phyloP scores from a whole-genome alignment of 2,113 vertebrate genomes.

The Rhinolophus ferrumequinum region DNA sequence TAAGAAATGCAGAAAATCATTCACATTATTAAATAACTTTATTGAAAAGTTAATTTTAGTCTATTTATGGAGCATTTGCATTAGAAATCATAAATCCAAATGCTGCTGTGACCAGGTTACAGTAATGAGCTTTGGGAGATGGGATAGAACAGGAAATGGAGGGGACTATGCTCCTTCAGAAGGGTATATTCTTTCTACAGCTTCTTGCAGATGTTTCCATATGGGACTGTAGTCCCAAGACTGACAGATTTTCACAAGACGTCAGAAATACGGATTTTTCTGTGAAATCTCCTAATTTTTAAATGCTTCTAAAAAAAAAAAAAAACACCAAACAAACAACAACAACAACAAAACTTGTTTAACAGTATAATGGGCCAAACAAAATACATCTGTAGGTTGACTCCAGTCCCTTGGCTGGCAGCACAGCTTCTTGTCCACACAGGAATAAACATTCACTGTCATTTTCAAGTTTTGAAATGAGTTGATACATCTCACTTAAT shows the following conservation, averaged over 20 bases:
- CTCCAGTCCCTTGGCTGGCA: not conserved
- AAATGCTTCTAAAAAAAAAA: not conserved
- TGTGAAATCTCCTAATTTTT: not conserved
- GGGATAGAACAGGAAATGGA: not conserved
- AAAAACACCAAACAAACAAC: not conserved
- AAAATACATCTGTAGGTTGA: not conserved
- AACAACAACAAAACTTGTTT: too few relatives aligned
- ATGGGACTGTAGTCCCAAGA: not conserved
- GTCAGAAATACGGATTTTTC: not conserved
- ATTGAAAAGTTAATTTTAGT: not conserved
- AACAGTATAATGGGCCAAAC: too few relatives aligned
- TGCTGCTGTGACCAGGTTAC: not conserved
- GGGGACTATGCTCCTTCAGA: not conserved
- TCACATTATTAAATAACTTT: not conserved
- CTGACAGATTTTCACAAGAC: not conserved
- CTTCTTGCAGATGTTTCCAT: not conserved
- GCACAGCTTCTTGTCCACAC: not conserved
- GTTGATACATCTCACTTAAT: not conserved
- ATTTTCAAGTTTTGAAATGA: conserved; percentile 30
- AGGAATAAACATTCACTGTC: not conserved
- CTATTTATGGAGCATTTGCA: not conserved
- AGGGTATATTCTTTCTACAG: not conserved
- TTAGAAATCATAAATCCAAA: not conserved
- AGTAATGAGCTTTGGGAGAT: not conserved
- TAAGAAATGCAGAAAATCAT: conserved; percentile 1